phyloP scores from a whole-genome alignment of 2,113 vertebrate species.

The Callospermophilus lateralis region DNA sequence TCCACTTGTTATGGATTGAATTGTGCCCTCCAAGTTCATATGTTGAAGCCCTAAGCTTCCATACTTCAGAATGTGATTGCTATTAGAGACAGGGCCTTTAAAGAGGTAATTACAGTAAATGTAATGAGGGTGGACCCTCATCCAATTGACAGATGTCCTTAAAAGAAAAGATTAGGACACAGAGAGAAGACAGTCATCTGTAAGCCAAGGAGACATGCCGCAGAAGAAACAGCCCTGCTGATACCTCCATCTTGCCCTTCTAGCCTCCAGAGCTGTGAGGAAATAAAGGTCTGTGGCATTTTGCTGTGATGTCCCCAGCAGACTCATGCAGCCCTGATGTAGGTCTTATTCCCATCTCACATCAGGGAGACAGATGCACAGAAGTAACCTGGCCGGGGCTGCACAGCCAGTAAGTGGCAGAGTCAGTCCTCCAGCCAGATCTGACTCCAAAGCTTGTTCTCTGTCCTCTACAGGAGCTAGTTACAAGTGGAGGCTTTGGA shows the following conservation, averaged over 20 bases:
- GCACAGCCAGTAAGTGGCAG: neutral
- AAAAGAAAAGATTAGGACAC: neutral
- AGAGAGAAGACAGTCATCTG: neutral
- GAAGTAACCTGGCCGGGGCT: neutral
- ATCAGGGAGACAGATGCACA: too few relatives aligned
- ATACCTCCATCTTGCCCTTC: neutral
- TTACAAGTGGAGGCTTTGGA: neutral
- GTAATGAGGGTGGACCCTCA: neutral
- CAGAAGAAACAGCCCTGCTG: neutral
- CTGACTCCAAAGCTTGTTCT: neutral
- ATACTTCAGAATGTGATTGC: neutral
- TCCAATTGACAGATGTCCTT: neutral
- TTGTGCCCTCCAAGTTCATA: neutral
- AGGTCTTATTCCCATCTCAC: neutral
- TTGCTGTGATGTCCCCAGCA: neutral
- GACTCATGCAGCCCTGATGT: rapidly evolving
- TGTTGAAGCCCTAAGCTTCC: neutral
- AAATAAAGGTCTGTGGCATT: neutral
- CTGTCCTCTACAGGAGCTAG: neutral
- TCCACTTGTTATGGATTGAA: neutral
- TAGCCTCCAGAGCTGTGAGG: neutral
- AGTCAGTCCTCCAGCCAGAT: neutral
- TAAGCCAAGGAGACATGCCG: neutral
- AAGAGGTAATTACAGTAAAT: neutral
- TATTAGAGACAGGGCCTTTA: neutral